phyloP scores from a whole-genome alignment of 1,140 invertebrate genomes.

The Calosoma granatense region DNA sequence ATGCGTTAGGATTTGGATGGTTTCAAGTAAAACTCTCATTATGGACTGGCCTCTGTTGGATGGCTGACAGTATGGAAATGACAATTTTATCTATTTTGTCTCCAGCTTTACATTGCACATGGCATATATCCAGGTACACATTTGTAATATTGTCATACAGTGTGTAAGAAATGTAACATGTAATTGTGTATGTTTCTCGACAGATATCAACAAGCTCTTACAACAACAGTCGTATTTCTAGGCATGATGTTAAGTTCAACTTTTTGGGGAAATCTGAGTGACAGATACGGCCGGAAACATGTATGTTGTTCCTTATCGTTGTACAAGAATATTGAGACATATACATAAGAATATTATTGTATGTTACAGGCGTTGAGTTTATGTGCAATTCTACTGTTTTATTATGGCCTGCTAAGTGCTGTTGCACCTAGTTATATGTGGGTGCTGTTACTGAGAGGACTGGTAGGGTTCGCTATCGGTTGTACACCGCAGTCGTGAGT shows the following conservation, averaged over 20 bases:
- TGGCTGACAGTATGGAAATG: slow-evolving; percentile 98
- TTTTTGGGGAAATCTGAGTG: slow-evolving; percentile 92
- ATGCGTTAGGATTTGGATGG: slow-evolving; percentile 88
- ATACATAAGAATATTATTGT: neutral
- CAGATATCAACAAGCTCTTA: slow-evolving; percentile 58
- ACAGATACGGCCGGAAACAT: slow-evolving; percentile 84
- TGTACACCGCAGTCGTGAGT: slow-evolving; percentile 95
- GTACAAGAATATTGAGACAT: neutral
- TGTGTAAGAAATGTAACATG: neutral
- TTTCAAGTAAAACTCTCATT: slow-evolving; percentile 88
- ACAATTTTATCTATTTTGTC: slow-evolving; percentile 90
- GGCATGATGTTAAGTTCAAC: slow-evolving; percentile 96
- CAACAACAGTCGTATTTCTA: slow-evolving; percentile 74
- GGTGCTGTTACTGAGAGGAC: slow-evolving; percentile 78
- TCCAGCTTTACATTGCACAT: slow-evolving; percentile 87
- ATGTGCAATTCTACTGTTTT: slow-evolving; percentile 80
- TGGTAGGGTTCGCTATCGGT: slow-evolving; percentile 93
- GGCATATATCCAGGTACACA: slow-evolving; percentile 76
- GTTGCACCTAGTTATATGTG: slow-evolving; percentile 86
- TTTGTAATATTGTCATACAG: slow-evolving; percentile 20
- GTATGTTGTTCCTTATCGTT: too few species aligned
- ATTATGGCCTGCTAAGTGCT: slow-evolving; percentile 83
- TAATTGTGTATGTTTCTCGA: neutral
- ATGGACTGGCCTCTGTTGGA: slow-evolving; percentile 83
- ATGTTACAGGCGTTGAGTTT: slow-evolving; percentile 70